phyloP scores from a whole-genome alignment of 1,140 invertebrate genomes.

The Bombus affinis region DNA sequence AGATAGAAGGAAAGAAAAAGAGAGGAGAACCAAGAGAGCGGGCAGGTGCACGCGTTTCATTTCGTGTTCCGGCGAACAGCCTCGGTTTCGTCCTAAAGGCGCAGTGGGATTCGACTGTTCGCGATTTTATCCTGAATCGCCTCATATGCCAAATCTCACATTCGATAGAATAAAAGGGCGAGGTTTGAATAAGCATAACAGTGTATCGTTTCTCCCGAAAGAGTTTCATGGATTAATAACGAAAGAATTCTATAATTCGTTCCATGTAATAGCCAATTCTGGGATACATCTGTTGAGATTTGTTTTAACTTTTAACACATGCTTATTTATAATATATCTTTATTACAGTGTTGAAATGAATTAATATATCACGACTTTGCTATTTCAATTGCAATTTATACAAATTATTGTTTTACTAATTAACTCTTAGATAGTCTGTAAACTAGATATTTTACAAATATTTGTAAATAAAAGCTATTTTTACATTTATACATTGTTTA shows the following conservation, averaged over 20 bases:
- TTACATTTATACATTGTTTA: not conserved
- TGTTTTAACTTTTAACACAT: too few relatives aligned
- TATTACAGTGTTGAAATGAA: not conserved
- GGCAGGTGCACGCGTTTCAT: slow-evolving; percentile 78
- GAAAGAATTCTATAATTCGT: not conserved
- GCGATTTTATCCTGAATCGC: slow-evolving; percentile 48
- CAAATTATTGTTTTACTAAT: not conserved
- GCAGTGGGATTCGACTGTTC: slow-evolving; percentile 27
- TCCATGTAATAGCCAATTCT: not conserved
- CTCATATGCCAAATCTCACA: slow-evolving; percentile 21
- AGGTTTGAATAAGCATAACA: not conserved
- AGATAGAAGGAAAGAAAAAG: slow-evolving; percentile 47
- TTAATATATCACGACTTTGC: not conserved
- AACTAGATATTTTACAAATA: not conserved
- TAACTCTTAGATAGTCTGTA: not conserved
- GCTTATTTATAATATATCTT: too few relatives aligned
- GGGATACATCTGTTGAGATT: too few relatives aligned
- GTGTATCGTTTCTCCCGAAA: not conserved
- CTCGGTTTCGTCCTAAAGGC: slow-evolving; percentile 52
- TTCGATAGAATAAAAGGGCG: slow-evolving; percentile 16
- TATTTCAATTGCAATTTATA: not conserved
- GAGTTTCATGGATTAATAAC: not conserved
- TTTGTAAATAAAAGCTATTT: not conserved
- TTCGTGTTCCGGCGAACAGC: slow-evolving; percentile 72
- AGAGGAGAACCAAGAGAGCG: slow-evolving; percentile 62